phyloP scores from a whole-genome alignment of 2,888 invertebrate species.

The Limnephilus rhombicus region DNA sequence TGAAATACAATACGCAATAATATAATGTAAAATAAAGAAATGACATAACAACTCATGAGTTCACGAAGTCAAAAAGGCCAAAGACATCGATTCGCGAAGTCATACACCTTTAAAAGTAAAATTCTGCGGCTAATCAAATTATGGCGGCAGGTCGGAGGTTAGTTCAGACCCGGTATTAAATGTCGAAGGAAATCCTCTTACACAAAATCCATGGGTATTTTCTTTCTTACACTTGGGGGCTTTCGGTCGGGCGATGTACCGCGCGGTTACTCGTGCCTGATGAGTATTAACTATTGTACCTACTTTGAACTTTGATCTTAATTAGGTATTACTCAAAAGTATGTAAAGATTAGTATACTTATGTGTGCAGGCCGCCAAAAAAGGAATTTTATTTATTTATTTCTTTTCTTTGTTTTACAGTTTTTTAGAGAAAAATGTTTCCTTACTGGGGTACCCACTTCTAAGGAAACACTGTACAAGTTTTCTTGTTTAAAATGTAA shows the following conservation, averaged over 20 bases:
- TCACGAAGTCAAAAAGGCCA: constrained; percentile 49
- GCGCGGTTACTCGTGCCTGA: neutral
- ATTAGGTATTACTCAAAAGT: neutral
- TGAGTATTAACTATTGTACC: neutral
- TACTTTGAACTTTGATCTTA: neutral
- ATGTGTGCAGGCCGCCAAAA: neutral
- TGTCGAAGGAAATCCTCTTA: constrained; percentile 65
- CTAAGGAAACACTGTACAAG: no score
- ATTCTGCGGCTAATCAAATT: constrained; percentile 58
- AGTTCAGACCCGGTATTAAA: constrained; percentile 57
- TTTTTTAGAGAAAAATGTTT: no score
- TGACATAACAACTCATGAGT: neutral
- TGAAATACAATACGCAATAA: neutral
- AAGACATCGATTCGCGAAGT: constrained; percentile 38
- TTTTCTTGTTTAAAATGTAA: no score
- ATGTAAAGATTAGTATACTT: neutral
- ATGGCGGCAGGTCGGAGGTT: constrained; percentile 1
- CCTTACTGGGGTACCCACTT: no score
- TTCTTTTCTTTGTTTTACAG: no score
- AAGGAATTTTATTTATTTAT: no score
- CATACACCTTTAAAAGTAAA: constrained; percentile 32
- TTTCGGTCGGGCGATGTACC: constrained; percentile 35
- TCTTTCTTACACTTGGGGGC: constrained; percentile 58
- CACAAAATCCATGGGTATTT: constrained; percentile 61
- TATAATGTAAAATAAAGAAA: neutral